phyloP scores from a whole-genome alignment of 2,888 invertebrate genomes.

The Herminia tarsipennalis region DNA sequence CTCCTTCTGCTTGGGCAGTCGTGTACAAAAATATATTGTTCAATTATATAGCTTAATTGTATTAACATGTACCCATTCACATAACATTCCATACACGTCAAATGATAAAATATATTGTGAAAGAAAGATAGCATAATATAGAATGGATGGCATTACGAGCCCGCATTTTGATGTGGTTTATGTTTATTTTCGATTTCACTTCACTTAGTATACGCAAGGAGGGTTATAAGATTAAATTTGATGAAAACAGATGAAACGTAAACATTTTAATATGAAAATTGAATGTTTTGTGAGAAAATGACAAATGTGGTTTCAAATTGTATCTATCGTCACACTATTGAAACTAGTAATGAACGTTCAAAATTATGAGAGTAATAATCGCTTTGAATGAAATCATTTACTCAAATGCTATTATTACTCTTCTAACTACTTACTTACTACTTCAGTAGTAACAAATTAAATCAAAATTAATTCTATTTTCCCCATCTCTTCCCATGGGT shows the following conservation, averaged over 20 bases:
- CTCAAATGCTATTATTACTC: too few species aligned
- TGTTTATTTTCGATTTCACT: conserved; percentile 76
- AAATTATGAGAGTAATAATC: too few species aligned
- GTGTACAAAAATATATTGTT: too few species aligned
- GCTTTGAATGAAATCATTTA: too few species aligned
- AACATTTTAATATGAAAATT: conserved; percentile 42
- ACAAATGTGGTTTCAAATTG: conserved; percentile 15
- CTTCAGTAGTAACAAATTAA: too few species aligned
- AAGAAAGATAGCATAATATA: conserved; percentile 28
- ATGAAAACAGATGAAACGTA: conserved; percentile 49
- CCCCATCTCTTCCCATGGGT: too few species aligned
- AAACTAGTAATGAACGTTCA: too few species aligned
- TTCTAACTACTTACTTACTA: too few species aligned
- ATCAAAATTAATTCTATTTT: too few species aligned
- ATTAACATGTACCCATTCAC: neutral
- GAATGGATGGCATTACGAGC: conserved; percentile 41
- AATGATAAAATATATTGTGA: conserved; percentile 37
- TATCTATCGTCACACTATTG: too few species aligned
- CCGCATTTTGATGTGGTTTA: conserved; percentile 65
- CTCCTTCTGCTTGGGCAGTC: too few species aligned
- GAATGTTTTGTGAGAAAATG: conserved; percentile 17
- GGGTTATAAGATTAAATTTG: conserved; percentile 53
- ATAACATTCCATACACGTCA: conserved; percentile 16
- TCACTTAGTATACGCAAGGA: conserved; percentile 56
- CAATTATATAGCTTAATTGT: too few species aligned